phyloP scores from a whole-genome alignment of 2,888 invertebrate species.

The Steinernema carpocapsae region DNA sequence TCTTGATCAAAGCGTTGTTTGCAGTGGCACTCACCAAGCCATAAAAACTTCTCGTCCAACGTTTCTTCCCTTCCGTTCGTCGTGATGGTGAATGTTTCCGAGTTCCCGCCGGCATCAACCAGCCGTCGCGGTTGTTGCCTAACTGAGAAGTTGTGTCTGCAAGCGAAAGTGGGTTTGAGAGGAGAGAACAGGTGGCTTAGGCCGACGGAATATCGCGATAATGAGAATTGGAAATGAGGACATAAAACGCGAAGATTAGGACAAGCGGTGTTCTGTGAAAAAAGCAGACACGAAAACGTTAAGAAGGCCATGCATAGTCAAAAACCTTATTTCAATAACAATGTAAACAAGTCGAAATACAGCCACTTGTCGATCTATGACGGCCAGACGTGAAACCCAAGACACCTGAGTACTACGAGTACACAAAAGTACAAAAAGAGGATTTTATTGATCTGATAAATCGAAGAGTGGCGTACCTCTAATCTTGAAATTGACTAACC shows the following conservation, averaged over 20 bases:
- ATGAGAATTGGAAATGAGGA: background rate
- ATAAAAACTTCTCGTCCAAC: constrained; percentile 21
- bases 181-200: background rate
- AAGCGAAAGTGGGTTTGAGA: background rate
- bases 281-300: no score
- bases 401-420: no score
- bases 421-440: no score
- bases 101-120: constrained; percentile 17
- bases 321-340: no score
- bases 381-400: no score
- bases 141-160: background rate
- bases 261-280: no score
- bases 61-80: background rate
- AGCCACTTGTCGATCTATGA: no score
- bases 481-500: no score
- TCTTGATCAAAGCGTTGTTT: background rate
- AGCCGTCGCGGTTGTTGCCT: constrained; percentile 5
- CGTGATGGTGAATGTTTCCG: background rate
- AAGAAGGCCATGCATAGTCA: no score
- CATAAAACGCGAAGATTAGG: background rate
- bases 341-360: no score
- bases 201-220: background rate
- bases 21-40: constrained; percentile 22
- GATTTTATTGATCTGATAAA: no score
- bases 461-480: no score